Evolutionary conservation across 37 sponge, comb jelly and placozoan species (phyloP), one percentile per base, ranked within the genome.

Genomic region (Petrosia ficiformis): DNA sequence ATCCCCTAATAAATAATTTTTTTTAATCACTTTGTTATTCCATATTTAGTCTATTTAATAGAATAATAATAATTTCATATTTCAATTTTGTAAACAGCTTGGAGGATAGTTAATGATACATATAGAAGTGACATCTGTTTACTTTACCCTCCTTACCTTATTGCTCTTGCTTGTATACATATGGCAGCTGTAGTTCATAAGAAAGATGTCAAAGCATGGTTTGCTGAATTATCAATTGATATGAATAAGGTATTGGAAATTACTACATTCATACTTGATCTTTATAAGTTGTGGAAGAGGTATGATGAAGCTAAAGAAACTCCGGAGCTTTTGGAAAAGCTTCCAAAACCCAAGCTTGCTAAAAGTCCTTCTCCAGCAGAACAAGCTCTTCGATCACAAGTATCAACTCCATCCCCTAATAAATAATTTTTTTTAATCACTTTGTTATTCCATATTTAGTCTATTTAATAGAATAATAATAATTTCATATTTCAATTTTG

Each of bases 251-350:
- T 98, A 14, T 76, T 92, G 5, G 87, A 95, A 54, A 92, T 97
- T 38, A 95, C 99, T 0, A 86, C 83, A 32, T 79, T 83, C 4
- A 84, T 97, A 14, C 73, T 97, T 25, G 93, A 87, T 16, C 68
- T 97, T 44, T 97, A 97, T 72, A 88, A 95, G 52, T 65, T 97
- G 69, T 94, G 92, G 95, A 92, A 92, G 65, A 83, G 86, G 22
- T 97, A 86, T 76, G 96, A 97, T n/a, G 99, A 97, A 61, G 31
- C 40, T 39, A 94, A 94, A 42, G 99, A 97, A 48, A 89, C 92
- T 44, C 87, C 85, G 3, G 89, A 83, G 32, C 76, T 95, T 14
- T 39, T 92, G 26, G 81, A 57, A 2, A 95, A 92, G 59, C 70
- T 82, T 33, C 89, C 95, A 1, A 87, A 87, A 31, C 90, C 91